Percentiles rank a stretch among this genome's conserved stretches.
phyloP scores from a whole-genome alignment of 2,113 vertebrate species.

The Aspidoscelis tigris region DNA sequence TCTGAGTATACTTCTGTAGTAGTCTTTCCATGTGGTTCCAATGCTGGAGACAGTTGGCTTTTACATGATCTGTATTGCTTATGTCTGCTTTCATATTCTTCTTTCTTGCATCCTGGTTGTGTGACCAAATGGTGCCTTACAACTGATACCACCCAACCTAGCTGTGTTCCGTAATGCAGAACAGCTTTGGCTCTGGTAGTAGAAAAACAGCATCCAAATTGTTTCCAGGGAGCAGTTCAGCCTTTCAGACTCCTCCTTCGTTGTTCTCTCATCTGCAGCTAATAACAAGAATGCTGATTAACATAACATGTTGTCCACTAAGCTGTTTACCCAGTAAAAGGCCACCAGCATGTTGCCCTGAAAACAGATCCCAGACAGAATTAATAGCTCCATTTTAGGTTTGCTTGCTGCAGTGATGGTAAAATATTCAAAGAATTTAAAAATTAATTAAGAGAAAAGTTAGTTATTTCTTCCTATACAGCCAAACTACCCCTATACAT shows the following conservation, averaged over 20 bases:
- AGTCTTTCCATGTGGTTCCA: rapidly evolving
- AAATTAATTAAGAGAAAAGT: slow-evolving; percentile 58
- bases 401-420: slow-evolving; percentile 35
- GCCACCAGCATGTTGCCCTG: slow-evolving; percentile 9
- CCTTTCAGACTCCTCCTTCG: background rate
- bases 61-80: background rate
- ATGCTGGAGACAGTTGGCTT: rapidly evolving
- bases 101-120: background rate
- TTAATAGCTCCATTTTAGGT: slow-evolving; percentile 50
- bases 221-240: slow-evolving; percentile 17
- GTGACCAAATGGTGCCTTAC: background rate
- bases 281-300: background rate
- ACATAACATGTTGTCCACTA: slow-evolving; percentile 44
- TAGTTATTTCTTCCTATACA: slow-evolving; percentile 50
- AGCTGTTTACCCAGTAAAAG: background rate
- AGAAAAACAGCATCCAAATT: slow-evolving; percentile 23
- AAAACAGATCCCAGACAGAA: slow-evolving; percentile 28
- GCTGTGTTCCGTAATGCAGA: slow-evolving; percentile 4
- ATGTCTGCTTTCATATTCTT: background rate
- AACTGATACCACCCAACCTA: background rate
- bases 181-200: background rate
- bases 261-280: slow-evolving; percentile 11
- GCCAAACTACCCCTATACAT: background rate
- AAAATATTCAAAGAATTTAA: slow-evolving; percentile 53
- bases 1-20: background rate